Evolutionary conservation across 2,888 invertebrate species (phyloP).

Genomic region (Torymus auratus): DNA sequence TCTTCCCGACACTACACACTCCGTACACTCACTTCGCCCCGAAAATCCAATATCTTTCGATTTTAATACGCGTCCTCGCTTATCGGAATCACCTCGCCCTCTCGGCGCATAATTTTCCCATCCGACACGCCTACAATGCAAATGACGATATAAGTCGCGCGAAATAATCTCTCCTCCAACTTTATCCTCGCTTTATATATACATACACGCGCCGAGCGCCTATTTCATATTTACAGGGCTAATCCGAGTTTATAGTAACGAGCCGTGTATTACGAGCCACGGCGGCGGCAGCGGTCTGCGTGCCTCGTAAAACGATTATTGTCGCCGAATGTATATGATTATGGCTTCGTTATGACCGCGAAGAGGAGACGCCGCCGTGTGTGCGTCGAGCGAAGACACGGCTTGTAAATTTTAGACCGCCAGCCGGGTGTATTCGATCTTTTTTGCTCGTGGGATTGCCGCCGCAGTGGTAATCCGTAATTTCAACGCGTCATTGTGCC

Average conservation of each 20-base stretch:
- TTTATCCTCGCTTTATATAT: not conserved
- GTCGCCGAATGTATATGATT: constrained; percentile 75
- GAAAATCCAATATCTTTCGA: constrained; percentile 46
- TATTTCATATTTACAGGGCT: constrained; percentile 49
- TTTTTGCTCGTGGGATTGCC: constrained; percentile 5
- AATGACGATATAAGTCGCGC: constrained; percentile 37
- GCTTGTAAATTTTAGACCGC: constrained; percentile 49
- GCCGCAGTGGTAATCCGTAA: constrained; percentile 29
- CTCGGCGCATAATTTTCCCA: constrained; percentile 12
- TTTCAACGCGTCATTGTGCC: constrained; percentile 40
- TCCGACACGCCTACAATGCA: constrained; percentile 15
- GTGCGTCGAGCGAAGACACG: not conserved
- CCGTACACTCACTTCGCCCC: constrained; percentile 7
- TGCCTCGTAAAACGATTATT: constrained; percentile 75
- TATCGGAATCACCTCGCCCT: constrained; percentile 21
- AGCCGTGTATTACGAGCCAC: not conserved
- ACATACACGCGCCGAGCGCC: not conserved
- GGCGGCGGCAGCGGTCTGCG: constrained; percentile 50
- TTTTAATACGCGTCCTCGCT: constrained; percentile 29
- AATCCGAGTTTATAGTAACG: constrained; percentile 27
- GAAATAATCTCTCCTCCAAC: not conserved
- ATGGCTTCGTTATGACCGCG: constrained; percentile 73
- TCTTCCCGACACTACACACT: not conserved
- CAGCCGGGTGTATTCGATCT: constrained; percentile 1
- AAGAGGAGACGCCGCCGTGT: constrained; percentile 45